Base-by-base conservation (phyloP, 2,113 vertebrate species). In the Aramus guarauna region DNA sequence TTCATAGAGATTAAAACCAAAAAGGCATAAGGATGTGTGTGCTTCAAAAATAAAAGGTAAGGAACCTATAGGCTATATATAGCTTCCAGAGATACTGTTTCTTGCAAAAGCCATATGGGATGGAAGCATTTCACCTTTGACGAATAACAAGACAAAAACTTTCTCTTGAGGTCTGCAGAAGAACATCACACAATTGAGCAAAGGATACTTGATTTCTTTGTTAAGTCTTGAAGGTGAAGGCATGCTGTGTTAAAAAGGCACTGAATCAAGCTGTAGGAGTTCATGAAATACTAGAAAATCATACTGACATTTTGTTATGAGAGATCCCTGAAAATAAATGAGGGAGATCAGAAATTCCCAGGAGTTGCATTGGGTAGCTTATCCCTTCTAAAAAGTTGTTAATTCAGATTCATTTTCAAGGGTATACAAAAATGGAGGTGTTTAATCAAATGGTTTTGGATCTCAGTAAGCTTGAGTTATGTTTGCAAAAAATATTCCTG, bases 291-390 rank as follows among this genome's bases (percentile, higher is more conserved):
- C 48, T 77, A 47, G 53, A 47, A 78, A 85, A 47, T 68, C 5
- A 10, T 0, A 1, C 9, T 93, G 66, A 34, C 2, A 0, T 90
- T 95, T 87, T 0, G 0, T 60, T 68, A 19, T 32, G 21, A 76
- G 62, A 48, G 19, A n/a, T 74, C 6, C 8, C 34, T 45, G 55
- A 55, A 86, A 80, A 63, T 41, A 55, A 87, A 29, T 34, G 5
- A 20, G 29, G 12, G 62, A 63, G 47, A 43, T 45, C 34, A 91
- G 71, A 62, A 69, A 56, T 69, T 62, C 11, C 50, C 34, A 69
- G 32, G 22, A 66, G 34, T 68, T 89, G 15, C 22, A 13, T 0
- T 53, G 9, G 7, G 17, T 86, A 52, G 26, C 23, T 82, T 82
- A 11, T 32, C 12, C 30, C 6, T 66, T 78, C 19, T 48, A 48